Evolutionary conservation across 2,888 invertebrate genomes (phyloP).

Genomic region (Sphecodes monilicornis): DNA sequence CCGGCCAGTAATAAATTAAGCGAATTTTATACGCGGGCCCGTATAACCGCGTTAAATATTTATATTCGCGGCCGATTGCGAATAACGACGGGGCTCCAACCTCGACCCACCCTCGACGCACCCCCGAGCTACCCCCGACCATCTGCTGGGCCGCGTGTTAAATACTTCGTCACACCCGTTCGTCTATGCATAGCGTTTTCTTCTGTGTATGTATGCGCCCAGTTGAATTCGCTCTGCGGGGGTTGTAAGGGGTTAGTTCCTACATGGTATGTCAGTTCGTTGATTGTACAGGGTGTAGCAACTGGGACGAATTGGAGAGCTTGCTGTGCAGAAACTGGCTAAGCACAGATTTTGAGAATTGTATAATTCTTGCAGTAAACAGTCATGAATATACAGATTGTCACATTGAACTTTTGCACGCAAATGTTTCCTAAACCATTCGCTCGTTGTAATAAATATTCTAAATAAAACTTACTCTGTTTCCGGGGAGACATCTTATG

Average conservation of each 20-base stretch:
- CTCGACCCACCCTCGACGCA: not conserved
- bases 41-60: constrained; percentile 76
- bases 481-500: too few species aligned
- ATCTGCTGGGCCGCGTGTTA: constrained; percentile 60
- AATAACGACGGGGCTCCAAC: constrained; percentile 46
- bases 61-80: constrained; percentile 71
- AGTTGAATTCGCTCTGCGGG: not conserved
- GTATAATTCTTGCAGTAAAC: not conserved
- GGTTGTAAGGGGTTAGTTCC: not conserved
- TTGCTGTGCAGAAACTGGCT: not conserved
- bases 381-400: not conserved
- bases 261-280: not conserved
- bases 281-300: not conserved
- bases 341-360: not conserved
- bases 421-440: not conserved
- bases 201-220: not conserved
- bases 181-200: not conserved
- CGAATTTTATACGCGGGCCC: constrained; percentile 72
- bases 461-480: too few species aligned
- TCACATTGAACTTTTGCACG: not conserved
- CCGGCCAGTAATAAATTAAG: constrained; percentile 70
- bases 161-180: constrained; percentile 65
- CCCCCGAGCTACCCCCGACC: constrained; percentile 24
- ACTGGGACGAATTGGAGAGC: not conserved
- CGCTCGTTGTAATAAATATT: too few species aligned